Evolutionary conservation across 2,888 invertebrate species (phyloP).

Genomic region (Sphaerophoria rueppellii): DNA sequence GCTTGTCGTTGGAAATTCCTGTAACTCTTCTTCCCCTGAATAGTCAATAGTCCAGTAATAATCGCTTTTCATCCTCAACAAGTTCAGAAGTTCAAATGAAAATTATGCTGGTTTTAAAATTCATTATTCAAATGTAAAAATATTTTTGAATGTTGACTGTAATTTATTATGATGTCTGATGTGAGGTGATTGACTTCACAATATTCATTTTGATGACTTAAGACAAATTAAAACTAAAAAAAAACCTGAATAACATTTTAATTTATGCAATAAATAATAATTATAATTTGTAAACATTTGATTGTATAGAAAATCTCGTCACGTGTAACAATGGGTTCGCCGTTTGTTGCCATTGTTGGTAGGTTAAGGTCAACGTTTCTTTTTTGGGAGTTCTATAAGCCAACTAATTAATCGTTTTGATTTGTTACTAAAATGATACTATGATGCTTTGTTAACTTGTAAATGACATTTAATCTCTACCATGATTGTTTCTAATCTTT

Average conservation of each 20-base stretch:
- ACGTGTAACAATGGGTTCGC: neutral
- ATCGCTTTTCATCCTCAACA: too few species aligned
- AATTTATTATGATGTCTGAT: neutral
- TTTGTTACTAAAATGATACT: neutral
- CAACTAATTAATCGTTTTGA: neutral
- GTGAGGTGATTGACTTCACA: conserved; percentile 12
- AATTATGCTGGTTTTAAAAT: neutral
- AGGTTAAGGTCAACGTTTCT: conserved; percentile 28
- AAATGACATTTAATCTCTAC: too few species aligned
- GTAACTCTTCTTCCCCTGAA: too few species aligned
- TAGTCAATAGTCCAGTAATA: too few species aligned
- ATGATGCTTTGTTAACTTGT: too few species aligned
- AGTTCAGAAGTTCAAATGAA: too few species aligned
- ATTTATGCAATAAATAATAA: conserved; percentile 8
- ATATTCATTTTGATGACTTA: neutral
- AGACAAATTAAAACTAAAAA: neutral
- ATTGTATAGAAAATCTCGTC: neutral
- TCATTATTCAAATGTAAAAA: neutral
- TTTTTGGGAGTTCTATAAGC: neutral
- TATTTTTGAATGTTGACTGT: neutral
- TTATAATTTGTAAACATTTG: neutral
- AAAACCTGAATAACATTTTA: neutral
- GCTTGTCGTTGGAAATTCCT: too few species aligned
- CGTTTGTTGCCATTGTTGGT: neutral
- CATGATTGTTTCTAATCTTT: too few species aligned